These are phyloP conservation scores for Montipora sp. DNA, from an alignment of 64 coral and sea anemone genomes.

Conservation along the genomic window DNA sequence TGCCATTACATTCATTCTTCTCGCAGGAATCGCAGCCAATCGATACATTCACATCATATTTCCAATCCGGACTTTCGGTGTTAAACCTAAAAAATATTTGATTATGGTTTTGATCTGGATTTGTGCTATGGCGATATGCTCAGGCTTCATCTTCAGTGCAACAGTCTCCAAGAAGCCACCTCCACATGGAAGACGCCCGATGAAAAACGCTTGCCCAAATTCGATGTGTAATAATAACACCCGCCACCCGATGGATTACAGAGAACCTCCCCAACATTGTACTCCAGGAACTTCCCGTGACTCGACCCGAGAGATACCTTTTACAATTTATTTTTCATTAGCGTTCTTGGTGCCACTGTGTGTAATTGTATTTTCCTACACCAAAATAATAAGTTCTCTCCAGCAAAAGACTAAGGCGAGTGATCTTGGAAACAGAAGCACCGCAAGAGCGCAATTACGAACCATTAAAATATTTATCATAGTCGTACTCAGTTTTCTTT, in stretches of 20 bases:
- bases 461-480: conserved; percentile 2
- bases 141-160: conserved; percentile 30
- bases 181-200: not conserved
- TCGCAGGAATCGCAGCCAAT: conserved; percentile 48
- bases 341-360: conserved; percentile 27
- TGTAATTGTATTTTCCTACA: conserved; percentile 10
- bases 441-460: conserved; percentile 12
- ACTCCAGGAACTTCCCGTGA: not conserved
- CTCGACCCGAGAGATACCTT: conserved; percentile 12
- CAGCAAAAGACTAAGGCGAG: not conserved
- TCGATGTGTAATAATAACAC: not conserved
- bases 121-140: conserved; percentile 13
- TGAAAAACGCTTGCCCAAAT: not conserved
- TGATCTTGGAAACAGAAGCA: not conserved
- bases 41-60: conserved; percentile 55
- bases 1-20: conserved; percentile 30
- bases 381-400: conserved; percentile 20
- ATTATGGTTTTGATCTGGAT: conserved; percentile 27
- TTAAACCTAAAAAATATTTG: conserved; percentile 13
- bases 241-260: not conserved
- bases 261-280: not conserved
- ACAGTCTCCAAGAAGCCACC: not conserved
- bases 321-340: conserved; percentile 37
- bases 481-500: conserved; percentile 27
- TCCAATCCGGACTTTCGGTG: conserved; percentile 9